Percentiles rank a stretch among this genome's conserved stretches.
These are phyloP conservation scores for Oreochromis aureus DNA, from an alignment of 2,113 vertebrate genomes.

Conservation along the genomic window DNA sequence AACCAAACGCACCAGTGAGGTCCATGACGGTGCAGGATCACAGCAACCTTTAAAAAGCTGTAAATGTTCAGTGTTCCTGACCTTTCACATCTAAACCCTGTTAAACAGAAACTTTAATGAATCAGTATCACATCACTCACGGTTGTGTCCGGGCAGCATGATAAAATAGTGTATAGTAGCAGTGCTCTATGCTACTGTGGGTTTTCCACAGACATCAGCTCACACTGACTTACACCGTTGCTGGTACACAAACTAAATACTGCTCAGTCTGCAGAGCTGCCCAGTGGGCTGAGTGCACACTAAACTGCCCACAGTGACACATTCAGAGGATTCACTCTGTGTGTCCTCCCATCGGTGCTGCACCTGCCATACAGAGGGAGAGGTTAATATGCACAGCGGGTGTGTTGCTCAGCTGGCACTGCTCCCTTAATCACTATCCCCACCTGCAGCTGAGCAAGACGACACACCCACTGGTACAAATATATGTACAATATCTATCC, in stretches of 20 bases:
- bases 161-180: background rate
- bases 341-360: background rate
- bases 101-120: background rate
- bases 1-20: background rate
- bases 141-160: fast-evolving
- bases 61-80: background rate
- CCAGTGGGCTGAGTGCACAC: background rate
- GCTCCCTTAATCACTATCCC: background rate
- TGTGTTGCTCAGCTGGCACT: background rate
- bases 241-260: background rate
- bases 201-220: background rate
- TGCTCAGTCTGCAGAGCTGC: background rate
- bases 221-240: background rate
- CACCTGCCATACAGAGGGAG: background rate
- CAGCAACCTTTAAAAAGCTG: background rate
- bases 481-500: background rate
- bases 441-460: background rate
- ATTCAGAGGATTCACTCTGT: background rate
- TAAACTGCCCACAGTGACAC: too few relatives aligned
- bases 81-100: background rate
- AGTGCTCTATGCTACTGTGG: background rate
- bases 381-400: background rate
- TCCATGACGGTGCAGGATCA: background rate
- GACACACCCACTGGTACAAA: background rate
- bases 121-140: background rate